Base-by-base conservation (phyloP, 2,113 vertebrate genomes). In the Pseudopipra pipra region DNA sequence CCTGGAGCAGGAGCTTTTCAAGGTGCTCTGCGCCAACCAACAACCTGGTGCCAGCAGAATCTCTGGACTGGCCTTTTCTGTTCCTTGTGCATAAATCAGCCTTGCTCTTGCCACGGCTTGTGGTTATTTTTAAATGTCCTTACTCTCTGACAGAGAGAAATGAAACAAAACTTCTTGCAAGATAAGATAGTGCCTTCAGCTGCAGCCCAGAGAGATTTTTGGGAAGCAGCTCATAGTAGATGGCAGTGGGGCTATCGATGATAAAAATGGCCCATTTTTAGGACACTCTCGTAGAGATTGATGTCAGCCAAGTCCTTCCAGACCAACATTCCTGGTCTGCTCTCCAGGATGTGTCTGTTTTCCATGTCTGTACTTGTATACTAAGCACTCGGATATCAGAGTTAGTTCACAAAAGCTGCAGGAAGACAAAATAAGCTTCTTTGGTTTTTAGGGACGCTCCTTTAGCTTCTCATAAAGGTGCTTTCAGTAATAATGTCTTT, bases 391-490 rank as follows among this genome's bases (percentile, higher is more conserved):
- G 4, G 14, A 27, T 21, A 15, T 11, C 27, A 22, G 28, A 14
- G 16, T 46, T 58, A 37, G 46, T 43, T 55, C 30, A 8, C 11
- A 55, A 55, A 86, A 62, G 30, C 67, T 33, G 51, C 20, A 59
- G 72, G 44, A 90, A 54, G 43, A 39, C 51, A 30, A 62, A 41
- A 63, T 0, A 7, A 30, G 19, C n/a, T 72, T 28, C 3, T 31
- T 61, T 25, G 3, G 22, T 33, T 66, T 56, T 58, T 14, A 30
- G 87, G 14, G 46, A 3, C 0, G 2, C 37, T 68, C 0, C 0
- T 66, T 72, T 12, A 33, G 17, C 59, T 55, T 46, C 44, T 39
- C 39, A 2, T 27, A 14, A 14, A 39, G 9, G 14, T 0, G 6
- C 66, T 65, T 46, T 49, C 3, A 35, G 20, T 19, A 2, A 6